Base-by-base conservation (phyloP, 2,797 vertebrate species). In the Hapalemur alaotrensis region DNA sequence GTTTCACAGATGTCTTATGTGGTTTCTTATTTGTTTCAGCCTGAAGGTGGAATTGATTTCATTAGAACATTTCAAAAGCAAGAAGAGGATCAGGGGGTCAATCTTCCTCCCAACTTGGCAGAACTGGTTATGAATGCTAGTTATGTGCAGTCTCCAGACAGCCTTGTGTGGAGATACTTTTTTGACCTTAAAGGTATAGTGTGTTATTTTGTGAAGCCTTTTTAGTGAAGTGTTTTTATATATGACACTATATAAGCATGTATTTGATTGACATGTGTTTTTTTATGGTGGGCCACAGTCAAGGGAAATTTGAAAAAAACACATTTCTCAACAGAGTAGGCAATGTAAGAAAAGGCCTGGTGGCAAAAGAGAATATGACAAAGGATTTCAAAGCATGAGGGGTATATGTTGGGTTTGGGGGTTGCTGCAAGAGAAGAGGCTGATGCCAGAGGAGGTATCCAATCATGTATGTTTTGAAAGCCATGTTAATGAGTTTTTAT, bases 61-160 rank as follows among this genome's bases (percentile, higher is more conserved):
- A 98, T 99, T 93, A 98, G 98, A 91, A 97, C 98, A 0, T 99
- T 99, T 96, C 88, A 96, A 70, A 98, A 98, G 50, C 98, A 98
- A 91, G 52, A 13, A 4, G 98, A 98, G 57, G 98, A 98, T 54
- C 98, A 98, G 79, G 98, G 93, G 0, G 2, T 98, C 32, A 99
- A 98, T 76, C 98, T 99, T 65, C 98, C 98, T 8, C 23, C 97
- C 2, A 98, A 98, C 61, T 35, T 98, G 57, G 73, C 92, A 0
- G 96, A 99, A 25, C 97, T 99, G 0, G 95, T 98, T 7, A 95
- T 91, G 28, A 98, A 98, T 17, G 93, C 97, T 48, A 97, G 52
- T 54, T 99, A 98, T 0, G n/a, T 65, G 4, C 98, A 98, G 80
- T 99, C 98, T 50, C 93, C 96, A 0, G 97, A 98, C 17, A 88